Percentiles rank a stretch among this genome's conserved stretches.
These are phyloP conservation scores for Zoanthus sociatus DNA, from an alignment of 92 coral and sea anemone species.

Conservation along the genomic window DNA sequence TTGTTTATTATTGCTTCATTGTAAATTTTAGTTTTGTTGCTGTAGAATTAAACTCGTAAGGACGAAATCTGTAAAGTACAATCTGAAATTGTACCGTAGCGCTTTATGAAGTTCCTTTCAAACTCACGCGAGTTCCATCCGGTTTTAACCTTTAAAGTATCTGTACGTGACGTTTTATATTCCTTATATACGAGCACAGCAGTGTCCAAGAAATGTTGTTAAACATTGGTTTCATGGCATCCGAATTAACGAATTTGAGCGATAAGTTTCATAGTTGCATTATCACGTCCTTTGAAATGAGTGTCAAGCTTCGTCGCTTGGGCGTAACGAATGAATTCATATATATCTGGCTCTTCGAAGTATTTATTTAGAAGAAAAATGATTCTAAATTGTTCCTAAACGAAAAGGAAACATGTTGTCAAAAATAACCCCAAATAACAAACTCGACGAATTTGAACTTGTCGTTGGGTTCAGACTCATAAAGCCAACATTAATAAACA, in stretches of 20 bases:
- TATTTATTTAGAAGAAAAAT: neutral
- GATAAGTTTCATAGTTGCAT: conserved; percentile 26
- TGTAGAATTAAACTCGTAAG: neutral
- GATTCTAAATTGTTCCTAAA: neutral
- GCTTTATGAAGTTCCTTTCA: neutral
- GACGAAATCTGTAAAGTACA: conserved; percentile 11
- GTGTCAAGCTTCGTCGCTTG: conserved; percentile 32
- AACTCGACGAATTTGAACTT: conserved; percentile 7
- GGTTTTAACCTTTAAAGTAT: neutral
- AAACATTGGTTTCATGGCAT: neutral
- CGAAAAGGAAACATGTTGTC: conserved; percentile 9
- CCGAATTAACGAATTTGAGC: conserved; percentile 10
- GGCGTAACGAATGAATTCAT: conserved; percentile 48
- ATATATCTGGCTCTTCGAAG: conserved; percentile 3
- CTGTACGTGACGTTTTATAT: neutral
- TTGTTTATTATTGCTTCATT: neutral
- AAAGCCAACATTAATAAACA: conserved; percentile 23
- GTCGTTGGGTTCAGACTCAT: neutral
- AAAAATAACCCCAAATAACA: conserved; percentile 6
- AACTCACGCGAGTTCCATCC: conserved; percentile 13
- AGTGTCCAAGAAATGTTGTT: neutral
- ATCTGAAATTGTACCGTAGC: neutral
- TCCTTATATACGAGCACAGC: conserved; percentile 7
- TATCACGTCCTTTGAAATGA: neutral
- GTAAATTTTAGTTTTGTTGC: neutral